Percentiles rank a stretch among this genome's conserved stretches.
Conservation (phyloP, 1,140 invertebrate genomes). For the Pseudomyrmex dendroicus region DNA sequence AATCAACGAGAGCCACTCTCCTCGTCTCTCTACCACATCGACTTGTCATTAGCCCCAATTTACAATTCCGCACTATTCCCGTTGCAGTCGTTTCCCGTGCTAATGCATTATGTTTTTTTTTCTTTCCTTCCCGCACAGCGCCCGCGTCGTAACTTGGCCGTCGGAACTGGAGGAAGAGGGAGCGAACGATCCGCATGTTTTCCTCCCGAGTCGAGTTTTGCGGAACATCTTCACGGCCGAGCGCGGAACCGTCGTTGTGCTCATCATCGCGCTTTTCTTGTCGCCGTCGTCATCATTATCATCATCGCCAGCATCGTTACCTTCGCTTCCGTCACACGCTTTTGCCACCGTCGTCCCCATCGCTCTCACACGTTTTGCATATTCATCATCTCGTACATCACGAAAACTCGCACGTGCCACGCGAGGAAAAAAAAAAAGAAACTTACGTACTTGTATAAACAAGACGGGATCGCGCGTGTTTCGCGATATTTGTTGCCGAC, state of each 20-base stretch:
- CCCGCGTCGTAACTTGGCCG: conserved; percentile 76
- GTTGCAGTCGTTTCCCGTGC: background rate
- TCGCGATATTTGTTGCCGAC: conserved; percentile 10
- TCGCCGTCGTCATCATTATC: conserved; percentile 62
- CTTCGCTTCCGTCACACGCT: conserved; percentile 7
- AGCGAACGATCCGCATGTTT: conserved; percentile 67
- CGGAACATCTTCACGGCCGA: conserved; percentile 64
- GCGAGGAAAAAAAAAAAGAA: conserved; percentile 10
- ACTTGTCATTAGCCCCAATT: conserved; percentile 26
- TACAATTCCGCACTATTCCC: background rate
- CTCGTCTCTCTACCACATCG: conserved; percentile 1
- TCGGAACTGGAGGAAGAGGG: conserved; percentile 37
- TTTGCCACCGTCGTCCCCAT: conserved; percentile 9
- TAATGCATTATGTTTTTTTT: conserved; percentile 35
- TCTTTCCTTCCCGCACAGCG: conserved; percentile 66
- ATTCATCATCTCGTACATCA: conserved; percentile 44
- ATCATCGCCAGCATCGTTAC: conserved; percentile 41
- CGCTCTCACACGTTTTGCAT: conserved; percentile 38
- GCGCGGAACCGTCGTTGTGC: conserved; percentile 1
- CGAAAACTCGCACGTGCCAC: conserved; percentile 31
- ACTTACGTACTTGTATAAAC: background rate
- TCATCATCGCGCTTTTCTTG: conserved; percentile 34
- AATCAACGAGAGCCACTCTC: conserved; percentile 36
- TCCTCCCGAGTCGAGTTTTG: conserved; percentile 71
- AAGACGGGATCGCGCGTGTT: conserved; percentile 18